Evolutionary conservation across 1,140 invertebrate genomes (phyloP), one percentile per base, ranked within the genome.

Genomic region (Heliothis subflexa): DNA sequence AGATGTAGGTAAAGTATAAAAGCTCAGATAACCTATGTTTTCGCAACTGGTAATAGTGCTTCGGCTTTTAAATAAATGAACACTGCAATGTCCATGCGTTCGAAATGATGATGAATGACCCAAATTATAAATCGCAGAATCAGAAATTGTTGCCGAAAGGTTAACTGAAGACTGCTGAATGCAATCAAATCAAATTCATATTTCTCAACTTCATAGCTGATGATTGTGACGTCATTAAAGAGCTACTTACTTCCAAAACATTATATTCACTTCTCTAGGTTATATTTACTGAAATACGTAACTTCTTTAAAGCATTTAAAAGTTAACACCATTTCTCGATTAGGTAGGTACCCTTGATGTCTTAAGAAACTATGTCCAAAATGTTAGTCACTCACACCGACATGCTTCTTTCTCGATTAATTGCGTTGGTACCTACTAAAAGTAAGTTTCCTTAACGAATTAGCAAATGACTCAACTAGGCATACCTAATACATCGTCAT

Each of bases 401-500:
- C 16, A 64, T 47, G n/a, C 47, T n/a, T 18, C 66, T 70, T 70
- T 70, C 66, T 28, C 61, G 45, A 21, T 18, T 47, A 7, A 13
- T 47, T 16, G 64, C 64, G 45, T 25, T 3, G 45, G 16, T n/a
- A n/a, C n/a, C n/a, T 66, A 68, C 64, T 52, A 52, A 68, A 68
- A 68, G 64, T 14, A 52, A 55, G 50, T 71, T 71, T 14, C 13
- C 11, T 70, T 70, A 25, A 70, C 4, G 25, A 40, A 40, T 54
- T 45, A 55, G 33, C 47, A 55, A 28, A 55, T 73, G 71, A 21
- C 54, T 73, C 52, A 73, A 72, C 33, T 49, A 49, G 21, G 25
- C 47, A 7, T 49, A 25, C 21, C 21, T 25, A 77, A 77, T 77
- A 68, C 74, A 77, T 77, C n/a, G 40, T 77, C 33, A 68, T 77